These are phyloP conservation scores for Crotalus horridus DNA, from an alignment of 2,113 vertebrate genomes.

Conservation along the genomic window DNA sequence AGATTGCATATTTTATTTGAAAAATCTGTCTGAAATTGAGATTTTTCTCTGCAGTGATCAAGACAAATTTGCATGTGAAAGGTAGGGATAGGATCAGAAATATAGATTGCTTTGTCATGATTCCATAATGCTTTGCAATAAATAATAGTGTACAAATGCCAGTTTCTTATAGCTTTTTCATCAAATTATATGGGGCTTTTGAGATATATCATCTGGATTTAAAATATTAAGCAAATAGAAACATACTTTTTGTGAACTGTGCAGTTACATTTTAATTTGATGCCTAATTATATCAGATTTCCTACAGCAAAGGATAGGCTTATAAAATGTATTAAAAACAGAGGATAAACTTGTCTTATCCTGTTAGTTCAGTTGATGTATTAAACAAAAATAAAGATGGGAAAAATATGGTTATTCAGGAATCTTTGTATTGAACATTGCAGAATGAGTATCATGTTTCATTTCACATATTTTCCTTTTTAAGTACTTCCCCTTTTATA, in stretches of 20 bases:
- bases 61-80: neutral
- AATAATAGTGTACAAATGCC: neutral
- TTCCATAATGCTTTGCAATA: neutral
- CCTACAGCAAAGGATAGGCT: slow-evolving; percentile 12
- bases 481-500: neutral
- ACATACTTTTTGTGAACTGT: neutral
- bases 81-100: neutral
- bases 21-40: neutral
- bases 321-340: neutral
- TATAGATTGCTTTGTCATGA: neutral
- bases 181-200: neutral
- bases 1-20: neutral
- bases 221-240: neutral
- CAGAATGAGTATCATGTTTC: neutral
- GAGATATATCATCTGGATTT: neutral
- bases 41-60: neutral
- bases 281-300: neutral
- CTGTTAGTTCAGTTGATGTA: neutral
- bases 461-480: neutral
- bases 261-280: neutral
- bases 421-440: neutral
- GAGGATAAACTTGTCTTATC: neutral
- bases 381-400: neutral
- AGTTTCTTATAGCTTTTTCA: neutral
- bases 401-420: neutral